Evolutionary conservation across 2,797 vertebrate species (phyloP).

Genomic region (Benthosema pterotum): DNA sequence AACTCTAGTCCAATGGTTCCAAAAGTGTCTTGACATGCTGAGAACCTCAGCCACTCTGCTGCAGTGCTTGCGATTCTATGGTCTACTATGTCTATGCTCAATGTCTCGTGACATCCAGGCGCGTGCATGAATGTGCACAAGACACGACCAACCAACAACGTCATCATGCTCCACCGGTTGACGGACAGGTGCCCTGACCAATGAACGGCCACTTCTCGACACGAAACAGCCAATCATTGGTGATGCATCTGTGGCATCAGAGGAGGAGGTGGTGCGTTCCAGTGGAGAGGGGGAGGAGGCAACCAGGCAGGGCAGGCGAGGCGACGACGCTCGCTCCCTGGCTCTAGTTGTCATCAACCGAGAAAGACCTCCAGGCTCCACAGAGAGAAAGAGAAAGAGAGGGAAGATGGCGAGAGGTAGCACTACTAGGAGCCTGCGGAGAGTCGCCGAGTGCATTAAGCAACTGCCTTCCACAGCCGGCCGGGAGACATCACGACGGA

Average conservation of each 20-base stretch:
- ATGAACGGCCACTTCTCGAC: constrained; percentile 20
- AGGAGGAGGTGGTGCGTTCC: background rate
- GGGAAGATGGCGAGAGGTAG: constrained; percentile 81
- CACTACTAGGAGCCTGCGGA: constrained; percentile 68
- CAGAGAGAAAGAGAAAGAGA: constrained; percentile 28
- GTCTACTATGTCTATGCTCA: too few species aligned
- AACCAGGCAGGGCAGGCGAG: background rate
- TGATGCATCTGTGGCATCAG: too few species aligned
- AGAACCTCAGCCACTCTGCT: too few species aligned
- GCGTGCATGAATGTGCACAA: constrained; percentile 25
- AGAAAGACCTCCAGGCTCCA: background rate
- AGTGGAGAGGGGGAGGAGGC: constrained; percentile 31
- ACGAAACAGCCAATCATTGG: constrained; percentile 54
- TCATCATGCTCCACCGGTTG: background rate
- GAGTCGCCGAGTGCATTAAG: constrained; percentile 73
- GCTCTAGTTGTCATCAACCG: too few species aligned
- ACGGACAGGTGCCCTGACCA: constrained; percentile 42
- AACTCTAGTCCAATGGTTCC: too few species aligned
- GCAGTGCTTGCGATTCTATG: too few species aligned
- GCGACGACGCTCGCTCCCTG: constrained; percentile 10
- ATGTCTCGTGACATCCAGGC: constrained; percentile 74
- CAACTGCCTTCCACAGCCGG: constrained; percentile 59
- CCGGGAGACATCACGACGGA: constrained; percentile 65
- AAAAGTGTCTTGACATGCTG: too few species aligned
- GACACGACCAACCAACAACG: background rate